Evolutionary conservation across 2,888 invertebrate species (phyloP).

Genomic region (Allygus modestus): DNA sequence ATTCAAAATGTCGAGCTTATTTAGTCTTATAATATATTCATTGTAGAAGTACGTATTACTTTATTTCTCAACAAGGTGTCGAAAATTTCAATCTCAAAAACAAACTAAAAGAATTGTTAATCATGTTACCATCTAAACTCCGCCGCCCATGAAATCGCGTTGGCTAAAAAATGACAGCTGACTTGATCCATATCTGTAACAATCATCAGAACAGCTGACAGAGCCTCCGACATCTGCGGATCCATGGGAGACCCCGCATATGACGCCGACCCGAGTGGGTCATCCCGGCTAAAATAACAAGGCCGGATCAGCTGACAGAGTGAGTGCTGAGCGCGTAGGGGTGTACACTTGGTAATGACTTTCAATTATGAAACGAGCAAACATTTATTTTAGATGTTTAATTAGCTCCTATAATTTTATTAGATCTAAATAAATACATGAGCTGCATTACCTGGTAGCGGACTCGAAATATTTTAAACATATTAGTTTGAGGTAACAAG

Average conservation of each 20-base stretch:
- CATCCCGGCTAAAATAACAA: conserved; percentile 1
- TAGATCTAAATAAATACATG: too few relatives aligned
- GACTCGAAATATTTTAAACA: too few relatives aligned
- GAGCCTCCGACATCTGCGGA: conserved; percentile 7
- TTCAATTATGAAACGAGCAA: too few relatives aligned
- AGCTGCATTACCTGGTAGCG: too few relatives aligned
- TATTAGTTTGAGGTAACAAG: too few relatives aligned
- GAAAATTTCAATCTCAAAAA: too few relatives aligned
- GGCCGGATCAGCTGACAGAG: background rate
- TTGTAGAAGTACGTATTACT: too few relatives aligned
- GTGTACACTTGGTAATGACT: background rate
- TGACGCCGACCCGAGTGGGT: background rate
- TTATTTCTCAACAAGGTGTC: too few relatives aligned
- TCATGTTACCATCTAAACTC: background rate
- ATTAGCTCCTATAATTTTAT: too few relatives aligned
- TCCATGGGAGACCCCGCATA: background rate
- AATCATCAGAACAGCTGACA: conserved; percentile 13
- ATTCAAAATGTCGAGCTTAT: too few relatives aligned
- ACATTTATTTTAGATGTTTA: too few relatives aligned
- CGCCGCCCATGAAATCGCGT: background rate
- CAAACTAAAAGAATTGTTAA: background rate
- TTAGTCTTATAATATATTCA: too few relatives aligned
- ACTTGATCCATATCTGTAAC: conserved; percentile 18
- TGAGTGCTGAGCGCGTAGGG: background rate
- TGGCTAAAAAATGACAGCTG: conserved; percentile 26